phyloP scores from a whole-genome alignment of 2,888 invertebrate genomes.

The Luperina nickerlii region DNA sequence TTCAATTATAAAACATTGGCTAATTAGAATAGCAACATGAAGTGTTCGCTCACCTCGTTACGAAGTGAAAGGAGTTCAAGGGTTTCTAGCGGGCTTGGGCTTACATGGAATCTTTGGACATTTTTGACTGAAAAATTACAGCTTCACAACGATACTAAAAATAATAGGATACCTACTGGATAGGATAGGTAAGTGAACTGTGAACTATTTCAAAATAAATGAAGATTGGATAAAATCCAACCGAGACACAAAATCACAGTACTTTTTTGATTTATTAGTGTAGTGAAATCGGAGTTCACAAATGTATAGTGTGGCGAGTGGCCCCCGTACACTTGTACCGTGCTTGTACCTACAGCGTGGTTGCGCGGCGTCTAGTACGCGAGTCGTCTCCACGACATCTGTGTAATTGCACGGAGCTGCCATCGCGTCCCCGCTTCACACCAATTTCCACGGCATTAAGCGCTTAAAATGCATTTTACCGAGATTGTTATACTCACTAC shows the following conservation, averaged over 20 bases:
- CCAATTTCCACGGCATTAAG: slow-evolving; percentile 86
- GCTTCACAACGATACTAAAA: background rate
- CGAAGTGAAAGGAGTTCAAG: slow-evolving; percentile 12
- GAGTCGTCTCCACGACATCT: slow-evolving; percentile 79
- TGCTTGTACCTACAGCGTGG: too few relatives aligned
- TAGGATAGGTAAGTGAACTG: background rate
- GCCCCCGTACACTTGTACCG: background rate
- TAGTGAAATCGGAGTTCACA: background rate
- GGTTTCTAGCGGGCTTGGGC: background rate
- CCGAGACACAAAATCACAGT: background rate
- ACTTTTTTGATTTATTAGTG: slow-evolving; percentile 4
- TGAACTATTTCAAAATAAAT: slow-evolving; percentile 1
- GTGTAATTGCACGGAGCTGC: slow-evolving; percentile 84
- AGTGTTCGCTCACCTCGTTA: slow-evolving; percentile 1
- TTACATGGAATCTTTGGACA: background rate
- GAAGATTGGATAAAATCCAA: background rate
- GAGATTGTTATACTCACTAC: slow-evolving; percentile 82
- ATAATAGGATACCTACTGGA: background rate
- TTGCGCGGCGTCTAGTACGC: slow-evolving; percentile 61
- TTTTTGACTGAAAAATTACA: background rate
- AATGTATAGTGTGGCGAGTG: slow-evolving; percentile 8
- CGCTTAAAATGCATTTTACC: slow-evolving; percentile 86
- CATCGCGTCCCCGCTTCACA: slow-evolving; percentile 80
- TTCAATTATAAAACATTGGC: slow-evolving; percentile 11
- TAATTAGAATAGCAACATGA: slow-evolving; percentile 9